A percentile compares a stretch with the other conserved stretches of the same genome.
phyloP scores from a whole-genome alignment of 2,113 vertebrate genomes.

The Typhlomys cinereus region DNA sequence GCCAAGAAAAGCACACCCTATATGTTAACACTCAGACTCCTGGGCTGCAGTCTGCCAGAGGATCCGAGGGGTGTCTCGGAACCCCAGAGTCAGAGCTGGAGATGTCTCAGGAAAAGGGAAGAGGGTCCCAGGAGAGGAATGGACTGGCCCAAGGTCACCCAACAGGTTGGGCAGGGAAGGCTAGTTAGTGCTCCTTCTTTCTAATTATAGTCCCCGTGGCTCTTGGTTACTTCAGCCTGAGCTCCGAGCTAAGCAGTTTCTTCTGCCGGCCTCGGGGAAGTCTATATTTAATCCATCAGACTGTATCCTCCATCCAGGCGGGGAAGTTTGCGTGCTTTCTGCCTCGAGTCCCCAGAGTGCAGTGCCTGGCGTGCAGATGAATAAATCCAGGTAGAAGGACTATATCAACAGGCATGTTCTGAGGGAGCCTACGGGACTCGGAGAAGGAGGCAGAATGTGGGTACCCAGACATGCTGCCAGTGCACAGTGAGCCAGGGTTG shows the following conservation, averaged over 20 bases:
- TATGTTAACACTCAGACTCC: background rate
- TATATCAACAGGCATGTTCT: background rate
- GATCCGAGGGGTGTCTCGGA: background rate
- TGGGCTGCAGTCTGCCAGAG: background rate
- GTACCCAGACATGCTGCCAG: background rate
- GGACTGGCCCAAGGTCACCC: slow-evolving; percentile 57
- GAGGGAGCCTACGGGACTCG: background rate
- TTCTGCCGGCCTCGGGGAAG: slow-evolving; percentile 10
- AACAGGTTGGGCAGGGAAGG: background rate
- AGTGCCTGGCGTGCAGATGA: background rate
- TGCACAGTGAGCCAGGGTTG: rapidly evolving
- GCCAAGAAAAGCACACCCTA: background rate
- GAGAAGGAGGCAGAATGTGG: background rate
- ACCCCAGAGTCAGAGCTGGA: background rate
- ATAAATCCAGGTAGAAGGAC: background rate
- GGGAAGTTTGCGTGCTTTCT: background rate
- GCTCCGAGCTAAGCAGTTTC: slow-evolving; percentile 27
- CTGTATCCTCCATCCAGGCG: slow-evolving; percentile 30
- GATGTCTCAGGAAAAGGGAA: background rate
- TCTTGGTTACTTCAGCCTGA: background rate
- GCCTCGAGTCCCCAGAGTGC: background rate
- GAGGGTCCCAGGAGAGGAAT: background rate
- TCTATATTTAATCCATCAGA: slow-evolving; percentile 71
- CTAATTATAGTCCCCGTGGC: slow-evolving; percentile 66
- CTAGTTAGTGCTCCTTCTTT: background rate